phyloP scores from a whole-genome alignment of 2,888 invertebrate genomes.

The Cephus runcator region DNA sequence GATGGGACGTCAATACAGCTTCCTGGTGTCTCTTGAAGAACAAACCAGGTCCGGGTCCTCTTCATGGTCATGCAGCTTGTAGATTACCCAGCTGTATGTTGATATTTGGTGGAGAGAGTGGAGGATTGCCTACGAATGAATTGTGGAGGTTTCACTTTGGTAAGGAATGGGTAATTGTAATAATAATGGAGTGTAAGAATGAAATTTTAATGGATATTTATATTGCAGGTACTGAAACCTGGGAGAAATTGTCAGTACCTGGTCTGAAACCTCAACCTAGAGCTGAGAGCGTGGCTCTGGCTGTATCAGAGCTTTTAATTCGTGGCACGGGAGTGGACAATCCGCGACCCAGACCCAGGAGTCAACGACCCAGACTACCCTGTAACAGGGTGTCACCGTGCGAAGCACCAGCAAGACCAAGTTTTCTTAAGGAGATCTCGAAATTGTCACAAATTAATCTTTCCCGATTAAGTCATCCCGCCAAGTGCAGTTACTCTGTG shows the following conservation, averaged over 20 bases:
- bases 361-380: slow-evolving; percentile 55
- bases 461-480: slow-evolving; percentile 71
- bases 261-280: slow-evolving; percentile 76
- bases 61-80: slow-evolving; percentile 83
- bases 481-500: slow-evolving; percentile 78
- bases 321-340: slow-evolving; percentile 57
- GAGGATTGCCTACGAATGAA: slow-evolving; percentile 78
- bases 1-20: slow-evolving; percentile 75
- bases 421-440: slow-evolving; percentile 75
- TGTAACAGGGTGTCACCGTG: slow-evolving; percentile 64
- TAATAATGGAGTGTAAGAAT: background rate
- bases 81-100: slow-evolving; percentile 81
- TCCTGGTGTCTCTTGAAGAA: slow-evolving; percentile 75
- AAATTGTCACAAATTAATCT: slow-evolving; percentile 79
- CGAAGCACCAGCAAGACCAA: slow-evolving; percentile 62
- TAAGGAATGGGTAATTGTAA: slow-evolving; percentile 57
- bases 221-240: slow-evolving; percentile 74
- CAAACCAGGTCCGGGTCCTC: slow-evolving; percentile 75
- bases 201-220: background rate
- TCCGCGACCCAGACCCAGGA: slow-evolving; percentile 45
- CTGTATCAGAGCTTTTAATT: slow-evolving; percentile 71
- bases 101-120: slow-evolving; percentile 82
- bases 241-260: slow-evolving; percentile 77
- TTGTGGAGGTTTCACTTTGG: slow-evolving; percentile 88
- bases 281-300: slow-evolving; percentile 76